phyloP scores from a whole-genome alignment of 2,888 invertebrate species.

The Leptinotarsa juncta region DNA sequence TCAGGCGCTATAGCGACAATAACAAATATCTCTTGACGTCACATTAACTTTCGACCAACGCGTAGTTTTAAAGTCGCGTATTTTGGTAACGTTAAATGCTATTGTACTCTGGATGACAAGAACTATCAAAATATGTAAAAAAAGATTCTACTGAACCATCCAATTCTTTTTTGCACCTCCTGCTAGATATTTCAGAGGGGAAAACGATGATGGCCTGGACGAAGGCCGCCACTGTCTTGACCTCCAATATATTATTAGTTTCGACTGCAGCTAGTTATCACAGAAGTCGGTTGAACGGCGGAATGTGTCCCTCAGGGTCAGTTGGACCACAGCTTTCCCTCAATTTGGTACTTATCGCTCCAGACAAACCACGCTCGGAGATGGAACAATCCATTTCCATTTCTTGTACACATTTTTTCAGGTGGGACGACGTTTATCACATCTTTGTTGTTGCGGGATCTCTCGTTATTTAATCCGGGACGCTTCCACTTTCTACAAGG shows the following conservation, averaged over 20 bases:
- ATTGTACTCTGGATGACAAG: too few relatives aligned
- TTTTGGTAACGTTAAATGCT: too few relatives aligned
- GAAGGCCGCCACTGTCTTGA: slow-evolving; percentile 35
- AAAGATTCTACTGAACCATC: too few relatives aligned
- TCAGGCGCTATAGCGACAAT: too few relatives aligned
- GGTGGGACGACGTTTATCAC: slow-evolving; percentile 34
- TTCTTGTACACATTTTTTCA: slow-evolving; percentile 39
- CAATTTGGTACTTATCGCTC: slow-evolving; percentile 49
- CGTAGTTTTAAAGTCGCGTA: too few relatives aligned
- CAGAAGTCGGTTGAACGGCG: slow-evolving; percentile 47
- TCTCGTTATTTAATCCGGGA: slow-evolving; percentile 23
- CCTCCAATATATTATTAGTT: slow-evolving; percentile 50
- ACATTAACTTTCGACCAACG: too few relatives aligned
- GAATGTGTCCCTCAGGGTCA: slow-evolving; percentile 53
- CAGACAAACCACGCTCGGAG: slow-evolving; percentile 32
- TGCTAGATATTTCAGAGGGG: too few relatives aligned
- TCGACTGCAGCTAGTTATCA: slow-evolving; percentile 53
- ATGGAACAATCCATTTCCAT: slow-evolving; percentile 40
- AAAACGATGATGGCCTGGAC: slow-evolving; percentile 21
- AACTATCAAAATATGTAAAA: too few relatives aligned
- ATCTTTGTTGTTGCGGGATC: slow-evolving; percentile 24
- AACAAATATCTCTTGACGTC: too few relatives aligned
- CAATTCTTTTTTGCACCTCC: too few relatives aligned
- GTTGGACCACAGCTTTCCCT: slow-evolving; percentile 50
- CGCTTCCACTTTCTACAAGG: slow-evolving; percentile 19